These are phyloP conservation scores for Leptobrachium ailaonicum DNA, from an alignment of 2,113 vertebrate genomes.

Conservation along the genomic window DNA sequence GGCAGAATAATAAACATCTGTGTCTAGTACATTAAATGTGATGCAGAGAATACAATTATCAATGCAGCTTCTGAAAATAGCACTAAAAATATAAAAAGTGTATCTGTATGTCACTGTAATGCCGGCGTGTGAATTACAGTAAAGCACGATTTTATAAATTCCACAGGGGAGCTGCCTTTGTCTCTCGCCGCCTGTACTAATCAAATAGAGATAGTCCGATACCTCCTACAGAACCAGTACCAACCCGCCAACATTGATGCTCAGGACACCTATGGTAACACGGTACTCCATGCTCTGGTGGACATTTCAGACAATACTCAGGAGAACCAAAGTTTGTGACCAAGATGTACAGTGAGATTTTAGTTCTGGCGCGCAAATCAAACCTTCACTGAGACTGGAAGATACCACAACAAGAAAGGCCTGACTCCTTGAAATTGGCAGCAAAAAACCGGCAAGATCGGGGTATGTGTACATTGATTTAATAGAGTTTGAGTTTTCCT, in stretches of 20 bases:
- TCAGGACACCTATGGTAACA: slow-evolving; percentile 86
- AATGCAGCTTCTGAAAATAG: no score
- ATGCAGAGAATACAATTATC: no score
- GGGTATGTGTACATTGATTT: slow-evolving; percentile 77
- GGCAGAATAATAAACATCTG: no score
- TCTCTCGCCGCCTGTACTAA: slow-evolving; percentile 95
- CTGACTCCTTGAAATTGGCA: slow-evolving; percentile 86
- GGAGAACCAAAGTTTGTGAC: slow-evolving; percentile 87
- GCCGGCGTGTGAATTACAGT: no score
- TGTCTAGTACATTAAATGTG: no score
- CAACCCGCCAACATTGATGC: slow-evolving; percentile 66
- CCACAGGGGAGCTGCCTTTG: slow-evolving; percentile 86
- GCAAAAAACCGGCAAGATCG: slow-evolving; percentile 88
- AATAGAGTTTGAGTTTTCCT: no score
- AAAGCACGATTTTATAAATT: slow-evolving; percentile 46
- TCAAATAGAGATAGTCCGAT: slow-evolving; percentile 86
- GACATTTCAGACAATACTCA: slow-evolving; percentile 82
- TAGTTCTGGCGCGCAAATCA: slow-evolving; percentile 73
- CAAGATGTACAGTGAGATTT: slow-evolving; percentile 86
- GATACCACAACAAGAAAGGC: slow-evolving; percentile 78
- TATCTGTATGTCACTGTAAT: no score
- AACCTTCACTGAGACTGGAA: slow-evolving; percentile 81
- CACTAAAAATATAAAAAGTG: no score
- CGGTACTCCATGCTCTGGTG: slow-evolving; percentile 86
- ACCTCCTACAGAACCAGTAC: slow-evolving; percentile 81